phyloP scores from a whole-genome alignment of 2,113 vertebrate genomes.

The Riparia riparia region DNA sequence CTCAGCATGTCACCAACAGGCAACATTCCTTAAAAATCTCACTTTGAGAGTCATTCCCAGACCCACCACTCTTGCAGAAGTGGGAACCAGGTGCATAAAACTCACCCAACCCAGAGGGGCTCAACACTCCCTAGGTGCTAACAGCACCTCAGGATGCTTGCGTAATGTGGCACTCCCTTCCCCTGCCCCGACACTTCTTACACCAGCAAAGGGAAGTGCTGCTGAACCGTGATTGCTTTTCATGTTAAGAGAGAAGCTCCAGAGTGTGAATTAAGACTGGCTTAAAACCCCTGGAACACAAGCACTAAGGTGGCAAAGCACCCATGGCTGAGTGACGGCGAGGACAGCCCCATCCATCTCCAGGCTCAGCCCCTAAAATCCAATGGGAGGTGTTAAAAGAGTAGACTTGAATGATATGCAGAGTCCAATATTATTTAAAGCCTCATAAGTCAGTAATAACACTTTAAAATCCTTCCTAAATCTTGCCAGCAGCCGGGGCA shows the following conservation, averaged over 20 bases:
- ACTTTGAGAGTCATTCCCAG: neutral
- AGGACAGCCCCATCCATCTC: slow-evolving; percentile 33
- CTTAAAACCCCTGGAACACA: neutral
- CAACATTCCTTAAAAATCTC: neutral
- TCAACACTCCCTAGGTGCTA: rapidly evolving
- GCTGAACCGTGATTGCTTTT: neutral
- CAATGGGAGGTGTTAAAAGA: neutral
- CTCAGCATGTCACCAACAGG: rapidly evolving
- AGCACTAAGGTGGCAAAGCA: neutral
- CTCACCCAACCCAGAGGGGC: neutral
- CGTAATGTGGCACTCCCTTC: neutral
- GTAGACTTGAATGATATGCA: slow-evolving; percentile 45
- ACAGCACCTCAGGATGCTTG: neutral
- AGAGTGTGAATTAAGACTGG: neutral
- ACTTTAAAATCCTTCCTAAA: slow-evolving; percentile 26
- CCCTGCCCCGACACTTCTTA: neutral
- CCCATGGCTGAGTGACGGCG: rapidly evolving
- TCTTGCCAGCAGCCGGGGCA: neutral
- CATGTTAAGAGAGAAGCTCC: neutral
- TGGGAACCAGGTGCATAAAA: neutral
- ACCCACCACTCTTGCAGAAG: no score
- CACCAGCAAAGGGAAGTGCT: rapidly evolving
- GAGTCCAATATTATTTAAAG: slow-evolving; percentile 56
- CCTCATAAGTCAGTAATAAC: slow-evolving; percentile 45
- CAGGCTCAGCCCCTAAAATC: slow-evolving; percentile 42